Base-by-base conservation (phyloP, 2,113 vertebrate genomes). In the Acanthochromis polyacanthus region DNA sequence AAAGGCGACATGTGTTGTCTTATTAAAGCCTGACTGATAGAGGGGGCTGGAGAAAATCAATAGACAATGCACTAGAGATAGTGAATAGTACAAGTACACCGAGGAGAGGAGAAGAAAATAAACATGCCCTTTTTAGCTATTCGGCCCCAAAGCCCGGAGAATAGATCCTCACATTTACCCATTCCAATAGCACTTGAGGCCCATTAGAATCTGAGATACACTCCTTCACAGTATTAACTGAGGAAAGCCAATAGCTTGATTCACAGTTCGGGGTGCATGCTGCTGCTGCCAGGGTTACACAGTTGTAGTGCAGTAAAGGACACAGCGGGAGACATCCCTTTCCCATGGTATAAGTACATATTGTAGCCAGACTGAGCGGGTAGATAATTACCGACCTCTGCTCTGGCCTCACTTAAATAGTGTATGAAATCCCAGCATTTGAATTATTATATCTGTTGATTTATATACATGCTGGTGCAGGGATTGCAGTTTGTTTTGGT, bases 181-280 rank as follows among this genome's bases (percentile, higher is more conserved):
- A 78, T 88, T 88, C 62, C 83, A 80, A 88, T 75, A 84, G 68
- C 71, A 88, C 83, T 90, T 87, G 16, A 84, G 67, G 70, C 75
- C 78, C 78, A 88, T 94, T 92, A 82, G 80, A 95, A 91, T 93
- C 92, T 93, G 91, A 87, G 73, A 94, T 93, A 92, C 83, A 86
- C 88, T 91, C 73, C 64, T 67, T 84, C 78, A 43, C 77, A 81
- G 84, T 82, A 87, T 89, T 87, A 91, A 88, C 86, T 40, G 64
- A 62, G 58, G 69, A 65, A 30, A 84, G 52, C 75, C 82, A 67
- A 83, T 71, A 79, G 67, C 38, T 67, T 88, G 83, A 90, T 89
- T 90, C 66, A 84, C 62, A 17, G 45, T 36, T 70, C 71, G 8
- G 23, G 50, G 28, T 55, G 64, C 46, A 65, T 25, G 61, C 25